phyloP scores from a whole-genome alignment of 2,113 vertebrate species.

The Phrynocephalus versicolor region DNA sequence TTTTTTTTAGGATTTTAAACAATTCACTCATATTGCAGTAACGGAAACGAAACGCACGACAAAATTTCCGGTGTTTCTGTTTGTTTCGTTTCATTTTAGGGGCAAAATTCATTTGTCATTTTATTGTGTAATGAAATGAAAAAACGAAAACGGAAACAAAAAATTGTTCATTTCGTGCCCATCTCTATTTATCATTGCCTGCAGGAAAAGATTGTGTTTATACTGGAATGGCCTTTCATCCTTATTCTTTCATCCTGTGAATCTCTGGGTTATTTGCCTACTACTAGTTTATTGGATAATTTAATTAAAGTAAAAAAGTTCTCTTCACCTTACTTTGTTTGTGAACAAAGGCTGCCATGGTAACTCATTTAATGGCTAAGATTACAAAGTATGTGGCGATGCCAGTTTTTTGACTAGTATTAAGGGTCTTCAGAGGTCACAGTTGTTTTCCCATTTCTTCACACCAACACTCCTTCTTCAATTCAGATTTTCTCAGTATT shows the following conservation, averaged over 20 bases:
- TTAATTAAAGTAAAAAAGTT: not conserved
- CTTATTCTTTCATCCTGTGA: not conserved
- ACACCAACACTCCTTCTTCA: not conserved
- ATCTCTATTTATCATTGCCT: not conserved
- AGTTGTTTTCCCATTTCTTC: not conserved
- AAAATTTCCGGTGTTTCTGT: no score
- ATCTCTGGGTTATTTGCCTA: not conserved
- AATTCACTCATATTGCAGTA: no score
- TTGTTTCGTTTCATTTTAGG: no score
- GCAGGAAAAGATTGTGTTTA: not conserved
- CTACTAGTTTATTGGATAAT: not conserved
- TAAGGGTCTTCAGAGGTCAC: not conserved
- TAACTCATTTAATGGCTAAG: not conserved
- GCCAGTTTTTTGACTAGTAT: not conserved
- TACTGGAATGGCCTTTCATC: slow-evolving; percentile 1
- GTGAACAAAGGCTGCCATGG: not conserved
- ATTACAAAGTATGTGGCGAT: not conserved
- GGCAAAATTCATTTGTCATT: no score
- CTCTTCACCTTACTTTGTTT: not conserved
- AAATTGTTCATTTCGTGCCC: no score
- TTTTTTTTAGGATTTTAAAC: no score
- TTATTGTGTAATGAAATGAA: no score
- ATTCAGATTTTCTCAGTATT: not conserved
- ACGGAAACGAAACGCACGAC: no score
- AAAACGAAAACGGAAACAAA: no score